Conservation (phyloP, 92 coral and sea anemone genomes). For the Galaxea fascicularis region DNA sequence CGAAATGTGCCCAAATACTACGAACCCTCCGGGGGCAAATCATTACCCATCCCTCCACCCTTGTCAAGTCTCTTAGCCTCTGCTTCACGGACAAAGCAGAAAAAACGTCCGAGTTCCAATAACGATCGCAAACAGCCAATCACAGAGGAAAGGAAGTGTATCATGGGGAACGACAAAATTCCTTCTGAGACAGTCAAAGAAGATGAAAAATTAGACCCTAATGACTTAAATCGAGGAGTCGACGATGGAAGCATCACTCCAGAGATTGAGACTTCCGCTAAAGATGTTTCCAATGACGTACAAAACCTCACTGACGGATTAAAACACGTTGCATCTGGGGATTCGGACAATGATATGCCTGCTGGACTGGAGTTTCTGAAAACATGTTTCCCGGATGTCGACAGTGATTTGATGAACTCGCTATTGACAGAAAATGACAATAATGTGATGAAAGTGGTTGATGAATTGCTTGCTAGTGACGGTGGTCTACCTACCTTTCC, state of each 20-base stretch:
- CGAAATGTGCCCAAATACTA: background rate
- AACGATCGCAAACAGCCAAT: constrained; percentile 1
- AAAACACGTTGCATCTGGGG: constrained; percentile 14
- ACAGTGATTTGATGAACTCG: constrained; percentile 29
- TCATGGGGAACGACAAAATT: background rate
- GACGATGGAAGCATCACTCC: background rate
- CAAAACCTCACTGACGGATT: background rate
- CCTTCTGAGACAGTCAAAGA: background rate
- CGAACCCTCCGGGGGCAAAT: background rate
- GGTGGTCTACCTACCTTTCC: constrained; percentile 2
- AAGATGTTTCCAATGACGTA: constrained; percentile 18
- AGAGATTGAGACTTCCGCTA: background rate
- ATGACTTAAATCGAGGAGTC: background rate
- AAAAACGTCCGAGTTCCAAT: constrained; percentile 4
- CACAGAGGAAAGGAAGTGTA: background rate
- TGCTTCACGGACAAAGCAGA: constrained; percentile 30
- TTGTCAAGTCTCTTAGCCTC: constrained; percentile 38
- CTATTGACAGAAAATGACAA: constrained; percentile 53
- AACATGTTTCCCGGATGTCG: constrained; percentile 84
- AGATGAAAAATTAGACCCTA: background rate
- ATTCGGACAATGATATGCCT: constrained; percentile 24
- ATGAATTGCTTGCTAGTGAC: constrained; percentile 58
- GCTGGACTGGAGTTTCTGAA: constrained; percentile 71
- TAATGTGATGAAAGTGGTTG: constrained; percentile 72
- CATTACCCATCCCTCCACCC: constrained; percentile 26